Percentiles rank a stretch among this genome's conserved stretches.
phyloP scores from a whole-genome alignment of 2,888 invertebrate genomes.

The Automeris io region DNA sequence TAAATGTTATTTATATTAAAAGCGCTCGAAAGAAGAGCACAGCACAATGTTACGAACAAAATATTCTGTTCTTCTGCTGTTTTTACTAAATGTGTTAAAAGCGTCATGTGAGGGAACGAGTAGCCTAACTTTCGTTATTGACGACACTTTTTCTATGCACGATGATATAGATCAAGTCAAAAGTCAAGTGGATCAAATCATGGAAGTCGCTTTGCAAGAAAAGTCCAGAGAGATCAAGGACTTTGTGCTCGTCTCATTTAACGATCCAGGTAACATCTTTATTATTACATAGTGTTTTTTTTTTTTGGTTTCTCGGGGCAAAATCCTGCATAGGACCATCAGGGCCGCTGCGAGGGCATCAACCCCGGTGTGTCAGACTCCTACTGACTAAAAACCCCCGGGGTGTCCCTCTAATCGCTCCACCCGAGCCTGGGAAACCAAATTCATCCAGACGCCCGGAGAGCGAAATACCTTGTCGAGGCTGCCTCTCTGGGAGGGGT shows the following conservation, averaged over 20 bases:
- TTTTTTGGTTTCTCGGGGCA: no score
- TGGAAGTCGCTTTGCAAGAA: slow-evolving; percentile 22
- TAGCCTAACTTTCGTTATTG: slow-evolving; percentile 38
- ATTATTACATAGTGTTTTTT: not conserved
- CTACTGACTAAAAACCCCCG: no score
- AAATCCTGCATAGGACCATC: no score
- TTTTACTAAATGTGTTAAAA: not conserved
- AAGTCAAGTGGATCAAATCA: slow-evolving; percentile 19
- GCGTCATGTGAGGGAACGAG: slow-evolving; percentile 7
- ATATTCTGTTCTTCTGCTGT: not conserved
- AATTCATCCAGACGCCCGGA: no score
- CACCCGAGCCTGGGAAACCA: no score
- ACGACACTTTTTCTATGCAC: slow-evolving; percentile 33
- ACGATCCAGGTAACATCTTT: slow-evolving; percentile 28
- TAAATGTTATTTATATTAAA: not conserved
- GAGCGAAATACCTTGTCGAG: no score
- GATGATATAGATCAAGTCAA: slow-evolving; percentile 27
- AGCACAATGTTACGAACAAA: not conserved
- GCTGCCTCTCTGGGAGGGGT: no score
- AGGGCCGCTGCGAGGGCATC: no score
- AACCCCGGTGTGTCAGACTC: no score
- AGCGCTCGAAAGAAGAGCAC: not conserved
- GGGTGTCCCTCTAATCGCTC: no score
- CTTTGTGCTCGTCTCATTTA: slow-evolving; percentile 33
- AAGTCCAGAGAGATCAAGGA: slow-evolving; percentile 26